These are phyloP conservation scores for Huso huso DNA, from an alignment of 2,797 vertebrate genomes.

Conservation along the genomic window DNA sequence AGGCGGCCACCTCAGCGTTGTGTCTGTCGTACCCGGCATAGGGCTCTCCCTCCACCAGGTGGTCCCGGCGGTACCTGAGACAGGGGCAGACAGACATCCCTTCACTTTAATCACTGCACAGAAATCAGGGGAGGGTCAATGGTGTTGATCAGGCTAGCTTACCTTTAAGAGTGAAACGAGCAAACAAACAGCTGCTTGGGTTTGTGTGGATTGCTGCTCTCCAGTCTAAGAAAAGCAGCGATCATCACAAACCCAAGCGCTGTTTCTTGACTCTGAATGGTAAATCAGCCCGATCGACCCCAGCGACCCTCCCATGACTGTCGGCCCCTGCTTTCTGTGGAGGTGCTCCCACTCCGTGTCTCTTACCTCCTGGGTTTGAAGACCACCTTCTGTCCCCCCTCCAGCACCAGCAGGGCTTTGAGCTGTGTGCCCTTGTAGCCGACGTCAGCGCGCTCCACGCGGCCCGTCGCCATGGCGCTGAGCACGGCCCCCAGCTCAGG, in stretches of 20 bases:
- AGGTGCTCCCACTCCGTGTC: too few relatives aligned
- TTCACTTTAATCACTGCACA: too few relatives aligned
- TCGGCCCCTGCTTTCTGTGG: not conserved
- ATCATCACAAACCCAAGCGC: too few relatives aligned
- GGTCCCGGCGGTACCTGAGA: constrained; percentile 81
- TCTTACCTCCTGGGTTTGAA: constrained; percentile 94
- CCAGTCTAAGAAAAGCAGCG: too few relatives aligned
- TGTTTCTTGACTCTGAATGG: too few relatives aligned
- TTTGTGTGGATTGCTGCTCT: too few relatives aligned
- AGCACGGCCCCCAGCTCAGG: constrained; percentile 90
- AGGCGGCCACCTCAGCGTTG: constrained; percentile 94
- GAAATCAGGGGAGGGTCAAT: too few relatives aligned
- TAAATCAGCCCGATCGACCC: not conserved
- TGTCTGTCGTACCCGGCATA: constrained; percentile 95
- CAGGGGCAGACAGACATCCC: not conserved
- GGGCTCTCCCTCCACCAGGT: constrained; percentile 89
- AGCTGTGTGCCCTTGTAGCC: constrained; percentile 96
- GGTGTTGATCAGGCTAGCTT: too few relatives aligned
- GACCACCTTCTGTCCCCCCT: constrained; percentile 95
- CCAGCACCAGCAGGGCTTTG: constrained; percentile 87
- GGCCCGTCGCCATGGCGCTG: constrained; percentile 75
- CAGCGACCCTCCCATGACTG: not conserved
- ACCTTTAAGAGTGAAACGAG: too few relatives aligned
- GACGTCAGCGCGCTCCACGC: constrained; percentile 83
- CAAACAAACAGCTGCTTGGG: too few relatives aligned